Percentiles rank a stretch among this genome's conserved stretches.
Conservation (phyloP, 1,140 invertebrate genomes). For the Calephelis virginiensis region DNA sequence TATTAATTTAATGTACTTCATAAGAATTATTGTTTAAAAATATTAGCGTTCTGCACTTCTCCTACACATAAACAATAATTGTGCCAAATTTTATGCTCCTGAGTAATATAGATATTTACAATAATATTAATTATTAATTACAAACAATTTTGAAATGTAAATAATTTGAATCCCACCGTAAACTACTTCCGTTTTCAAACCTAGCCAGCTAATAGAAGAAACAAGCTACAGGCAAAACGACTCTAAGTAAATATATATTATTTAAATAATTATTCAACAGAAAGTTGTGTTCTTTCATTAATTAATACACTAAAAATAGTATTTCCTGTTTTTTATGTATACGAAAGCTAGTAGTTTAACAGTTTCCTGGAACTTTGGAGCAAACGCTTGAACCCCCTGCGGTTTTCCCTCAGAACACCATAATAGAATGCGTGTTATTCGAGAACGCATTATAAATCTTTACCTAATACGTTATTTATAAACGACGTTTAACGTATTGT, state of each 20-base stretch:
- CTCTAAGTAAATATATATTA: background rate
- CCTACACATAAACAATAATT: too few species aligned
- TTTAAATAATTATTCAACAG: background rate
- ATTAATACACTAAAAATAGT: background rate
- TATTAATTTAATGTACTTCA: too few species aligned
- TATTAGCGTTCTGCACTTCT: too few species aligned
- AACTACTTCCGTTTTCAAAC: too few species aligned
- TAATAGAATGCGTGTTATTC: slow-evolving; percentile 31
- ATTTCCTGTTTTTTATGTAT: background rate
- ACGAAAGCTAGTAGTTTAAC: slow-evolving; percentile 19
- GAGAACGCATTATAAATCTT: slow-evolving; percentile 28
- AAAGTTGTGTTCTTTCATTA: background rate
- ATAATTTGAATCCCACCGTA: too few species aligned
- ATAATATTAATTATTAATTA: too few species aligned
- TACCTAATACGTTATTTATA: slow-evolving; percentile 1
- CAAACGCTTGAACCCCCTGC: slow-evolving; percentile 26
- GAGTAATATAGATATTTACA: too few species aligned
- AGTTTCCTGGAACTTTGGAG: slow-evolving; percentile 28
- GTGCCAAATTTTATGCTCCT: too few species aligned
- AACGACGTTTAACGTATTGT: background rate
- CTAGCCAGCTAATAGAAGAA: too few species aligned
- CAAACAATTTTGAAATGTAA: too few species aligned
- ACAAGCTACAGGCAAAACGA: background rate
- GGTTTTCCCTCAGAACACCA: slow-evolving; percentile 30
- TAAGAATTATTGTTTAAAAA: too few species aligned